Conservation (phyloP, 2,888 invertebrate genomes). For the Lasioglossum lativentre region DNA sequence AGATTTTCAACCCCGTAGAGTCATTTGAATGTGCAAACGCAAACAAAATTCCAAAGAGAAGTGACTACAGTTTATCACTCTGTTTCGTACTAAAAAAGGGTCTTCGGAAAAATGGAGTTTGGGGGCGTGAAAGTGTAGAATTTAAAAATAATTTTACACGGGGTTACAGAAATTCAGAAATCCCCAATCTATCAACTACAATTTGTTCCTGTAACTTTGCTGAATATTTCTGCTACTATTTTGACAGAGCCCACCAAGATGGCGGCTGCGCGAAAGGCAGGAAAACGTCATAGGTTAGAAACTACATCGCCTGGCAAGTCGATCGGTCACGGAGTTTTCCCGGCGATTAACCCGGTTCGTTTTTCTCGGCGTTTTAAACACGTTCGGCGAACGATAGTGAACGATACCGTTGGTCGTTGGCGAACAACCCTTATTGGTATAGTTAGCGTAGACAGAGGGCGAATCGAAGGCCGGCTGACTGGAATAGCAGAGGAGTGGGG, state of each 20-base stretch:
- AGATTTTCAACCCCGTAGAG: background rate
- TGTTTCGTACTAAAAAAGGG: too few relatives aligned
- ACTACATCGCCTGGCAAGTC: background rate
- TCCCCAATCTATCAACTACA: too few relatives aligned
- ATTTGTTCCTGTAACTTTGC: background rate
- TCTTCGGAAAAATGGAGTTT: too few relatives aligned
- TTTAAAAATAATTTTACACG: background rate
- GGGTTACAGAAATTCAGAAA: background rate
- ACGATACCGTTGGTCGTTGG: background rate
- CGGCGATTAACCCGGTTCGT: background rate
- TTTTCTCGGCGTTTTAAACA: slow-evolving; percentile 18
- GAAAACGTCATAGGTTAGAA: background rate
- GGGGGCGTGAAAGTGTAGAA: too few relatives aligned
- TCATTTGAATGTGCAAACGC: too few relatives aligned
- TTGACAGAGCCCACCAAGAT: background rate
- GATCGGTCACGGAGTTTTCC: background rate
- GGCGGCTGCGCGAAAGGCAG: background rate
- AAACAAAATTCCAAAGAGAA: too few relatives aligned
- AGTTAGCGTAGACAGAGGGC: slow-evolving; percentile 37
- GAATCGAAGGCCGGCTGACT: slow-evolving; percentile 33
- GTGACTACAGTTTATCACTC: too few relatives aligned
- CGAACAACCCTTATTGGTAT: slow-evolving; percentile 21
- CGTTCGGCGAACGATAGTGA: slow-evolving; percentile 2
- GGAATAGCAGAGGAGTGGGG: slow-evolving; percentile 45
- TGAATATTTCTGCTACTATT: background rate